Evolutionary conservation across 2,113 vertebrate genomes (phyloP).

Genomic region (Malurus alboscapulatus): DNA sequence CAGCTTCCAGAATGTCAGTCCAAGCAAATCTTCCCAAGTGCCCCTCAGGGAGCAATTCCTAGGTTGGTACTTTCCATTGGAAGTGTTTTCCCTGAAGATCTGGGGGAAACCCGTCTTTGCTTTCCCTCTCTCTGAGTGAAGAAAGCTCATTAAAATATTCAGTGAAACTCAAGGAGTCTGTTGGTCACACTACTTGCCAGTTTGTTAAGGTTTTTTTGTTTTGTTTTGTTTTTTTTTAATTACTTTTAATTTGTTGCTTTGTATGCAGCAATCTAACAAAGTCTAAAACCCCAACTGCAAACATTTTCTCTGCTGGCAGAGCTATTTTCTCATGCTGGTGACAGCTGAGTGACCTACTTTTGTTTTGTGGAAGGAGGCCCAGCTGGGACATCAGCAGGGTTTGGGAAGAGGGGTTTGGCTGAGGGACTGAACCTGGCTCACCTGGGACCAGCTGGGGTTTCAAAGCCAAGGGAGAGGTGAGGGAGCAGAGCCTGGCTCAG

Average conservation of each 20-base stretch:
- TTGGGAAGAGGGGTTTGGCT: not conserved
- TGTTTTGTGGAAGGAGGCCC: not conserved
- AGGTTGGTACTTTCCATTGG: not conserved
- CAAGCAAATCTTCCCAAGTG: not conserved
- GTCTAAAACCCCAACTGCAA: not conserved
- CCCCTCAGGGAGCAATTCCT: not conserved
- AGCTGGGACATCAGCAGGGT: not conserved
- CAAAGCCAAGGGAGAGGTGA: not conserved
- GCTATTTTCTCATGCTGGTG: not conserved
- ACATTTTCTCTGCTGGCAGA: not conserved
- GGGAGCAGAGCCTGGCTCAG: not conserved
- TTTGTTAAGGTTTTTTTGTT: not conserved
- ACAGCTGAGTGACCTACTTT: slow-evolving; percentile 25
- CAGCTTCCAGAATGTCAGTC: not conserved
- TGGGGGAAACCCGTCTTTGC: not conserved
- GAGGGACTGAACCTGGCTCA: not conserved
- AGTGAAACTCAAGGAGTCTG: not conserved
- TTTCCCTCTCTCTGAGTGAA: not conserved
- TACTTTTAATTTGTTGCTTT: not conserved
- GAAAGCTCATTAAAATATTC: not conserved
- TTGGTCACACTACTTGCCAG: not conserved
- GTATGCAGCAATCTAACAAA: not conserved
- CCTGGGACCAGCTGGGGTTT: not conserved
- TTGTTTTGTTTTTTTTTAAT: not conserved
- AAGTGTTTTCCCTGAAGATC: not conserved